Base-by-base conservation (phyloP, 2,113 vertebrate species). In the Silurus asotus region DNA sequence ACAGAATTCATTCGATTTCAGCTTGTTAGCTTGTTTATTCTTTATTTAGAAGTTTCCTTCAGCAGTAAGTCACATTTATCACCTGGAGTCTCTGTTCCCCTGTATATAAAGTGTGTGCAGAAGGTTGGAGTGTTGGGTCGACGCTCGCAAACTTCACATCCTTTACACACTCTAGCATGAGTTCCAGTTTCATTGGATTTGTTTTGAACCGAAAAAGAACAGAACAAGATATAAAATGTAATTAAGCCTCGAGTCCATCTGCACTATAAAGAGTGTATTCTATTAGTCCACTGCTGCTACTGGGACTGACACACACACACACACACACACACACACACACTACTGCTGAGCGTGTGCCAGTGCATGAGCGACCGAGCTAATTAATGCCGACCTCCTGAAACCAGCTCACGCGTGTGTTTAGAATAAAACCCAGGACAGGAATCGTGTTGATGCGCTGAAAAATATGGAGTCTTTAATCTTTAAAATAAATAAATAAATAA, bases 391-490 rank as follows among this genome's bases (percentile, higher is more conserved):
- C 58, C 48, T 79, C 14, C 15, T 20, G 49, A 80, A 61, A 74
- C 48, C 25, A 20, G 4, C 53, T 62, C 55, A 67, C 8, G 17
- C 49, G 20, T 37, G 56, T 13, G 0, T 49, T 64, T 83, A 83
- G 48, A 55, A 53, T 78, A 53, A 70, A 37, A 49, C 25, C 64
- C 62, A 49, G 59, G 58, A 78, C 48, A 59, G 62, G 20, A 81
- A 76, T 59, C 49, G 37, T 28, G 8, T 77, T 62, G 13, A 58
- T 25, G 25, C 62, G 56, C 11, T 15, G 64, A 49, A 67, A 81
- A 80, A 84, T 48, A 75, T 19, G 67, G 82, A 28, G 62, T 20
- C 76, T 88, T 79, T 84, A 69, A 85, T 87, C 61, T 87, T 51
- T 62, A 48, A 28, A 58, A 77, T 1, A 53, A 55, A 7, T 56